phyloP scores from a whole-genome alignment of 2,888 invertebrate genomes.

The Euplexia lucipara region DNA sequence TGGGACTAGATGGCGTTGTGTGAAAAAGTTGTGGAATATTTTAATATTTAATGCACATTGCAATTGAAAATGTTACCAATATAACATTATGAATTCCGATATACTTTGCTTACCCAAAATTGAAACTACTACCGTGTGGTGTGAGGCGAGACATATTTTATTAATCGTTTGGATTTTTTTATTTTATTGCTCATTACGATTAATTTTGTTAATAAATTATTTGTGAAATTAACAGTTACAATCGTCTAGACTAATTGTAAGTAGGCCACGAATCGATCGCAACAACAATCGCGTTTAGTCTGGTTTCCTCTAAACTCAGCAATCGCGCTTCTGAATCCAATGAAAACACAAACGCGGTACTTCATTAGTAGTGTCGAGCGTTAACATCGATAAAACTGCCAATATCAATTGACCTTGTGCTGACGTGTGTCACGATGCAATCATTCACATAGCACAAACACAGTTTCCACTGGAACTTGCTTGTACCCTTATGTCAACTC shows the following conservation, averaged over 20 bases:
- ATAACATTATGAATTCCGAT: too few species aligned
- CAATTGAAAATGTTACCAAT: too few species aligned
- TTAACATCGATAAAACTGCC: conserved; percentile 42
- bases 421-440: conserved; percentile 31
- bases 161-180: too few species aligned
- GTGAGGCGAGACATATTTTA: too few species aligned
- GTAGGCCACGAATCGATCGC: conserved; percentile 16
- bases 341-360: conserved; percentile 10
- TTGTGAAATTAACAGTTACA: not conserved
- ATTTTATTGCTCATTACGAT: too few species aligned
- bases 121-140: too few species aligned
- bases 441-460: conserved; percentile 8
- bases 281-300: not conserved
- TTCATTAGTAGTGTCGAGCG: conserved; percentile 11
- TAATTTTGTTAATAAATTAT: conserved; percentile 2
- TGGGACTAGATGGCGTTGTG: too few species aligned
- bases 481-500: conserved; percentile 1
- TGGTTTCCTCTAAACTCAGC: not conserved
- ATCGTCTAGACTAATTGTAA: conserved; percentile 21
- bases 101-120: too few species aligned
- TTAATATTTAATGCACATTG: too few species aligned
- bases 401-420: conserved; percentile 50
- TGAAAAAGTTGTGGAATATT: too few species aligned
- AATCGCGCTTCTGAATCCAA: conserved; percentile 9
- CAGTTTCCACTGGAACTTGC: conserved; percentile 9